A percentile compares a stretch with the other conserved stretches of the same genome.
Conservation (phyloP, 2,797 vertebrate species). For the Tachyglossus aculeatus region DNA sequence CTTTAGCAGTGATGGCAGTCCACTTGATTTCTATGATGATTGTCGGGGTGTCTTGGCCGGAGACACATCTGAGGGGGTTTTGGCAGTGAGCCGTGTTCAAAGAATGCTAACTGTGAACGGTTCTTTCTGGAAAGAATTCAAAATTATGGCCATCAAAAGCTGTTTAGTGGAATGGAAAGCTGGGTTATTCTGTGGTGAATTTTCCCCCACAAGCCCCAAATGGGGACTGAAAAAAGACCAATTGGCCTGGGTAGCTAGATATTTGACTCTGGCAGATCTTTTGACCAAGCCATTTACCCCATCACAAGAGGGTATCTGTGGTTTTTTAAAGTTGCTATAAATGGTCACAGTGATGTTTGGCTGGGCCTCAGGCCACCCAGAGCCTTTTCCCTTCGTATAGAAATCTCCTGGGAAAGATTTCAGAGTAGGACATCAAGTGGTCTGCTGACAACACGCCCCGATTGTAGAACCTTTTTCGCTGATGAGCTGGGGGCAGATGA, state of each 20-base stretch:
- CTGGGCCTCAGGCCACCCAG: too few species aligned
- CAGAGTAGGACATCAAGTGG: not conserved
- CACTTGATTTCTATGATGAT: too few species aligned
- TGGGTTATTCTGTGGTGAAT: not conserved
- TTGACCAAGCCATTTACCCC: not conserved
- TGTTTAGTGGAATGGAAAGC: constrained; percentile 11
- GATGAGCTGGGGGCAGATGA: too few species aligned
- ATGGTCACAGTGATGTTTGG: too few species aligned
- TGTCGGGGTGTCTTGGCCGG: too few species aligned
- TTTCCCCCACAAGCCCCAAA: not conserved
- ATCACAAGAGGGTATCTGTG: too few species aligned
- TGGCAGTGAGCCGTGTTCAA: not conserved
- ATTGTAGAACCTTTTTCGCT: too few species aligned
- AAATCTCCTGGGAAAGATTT: not conserved
- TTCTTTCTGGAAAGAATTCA: constrained; percentile 16
- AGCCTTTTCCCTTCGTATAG: not conserved
- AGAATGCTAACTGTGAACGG: not conserved
- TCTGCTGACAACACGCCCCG: too few species aligned
- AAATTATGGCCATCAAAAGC: constrained; percentile 20
- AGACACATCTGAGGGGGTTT: too few species aligned
- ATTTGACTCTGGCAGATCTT: not conserved
- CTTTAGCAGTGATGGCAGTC: constrained; percentile 6
- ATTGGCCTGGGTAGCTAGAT: not conserved
- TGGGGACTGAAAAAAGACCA: not conserved
- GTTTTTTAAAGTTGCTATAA: too few species aligned